phyloP scores from a whole-genome alignment of 2,888 invertebrate species.

The Iselma pallidipennis region DNA sequence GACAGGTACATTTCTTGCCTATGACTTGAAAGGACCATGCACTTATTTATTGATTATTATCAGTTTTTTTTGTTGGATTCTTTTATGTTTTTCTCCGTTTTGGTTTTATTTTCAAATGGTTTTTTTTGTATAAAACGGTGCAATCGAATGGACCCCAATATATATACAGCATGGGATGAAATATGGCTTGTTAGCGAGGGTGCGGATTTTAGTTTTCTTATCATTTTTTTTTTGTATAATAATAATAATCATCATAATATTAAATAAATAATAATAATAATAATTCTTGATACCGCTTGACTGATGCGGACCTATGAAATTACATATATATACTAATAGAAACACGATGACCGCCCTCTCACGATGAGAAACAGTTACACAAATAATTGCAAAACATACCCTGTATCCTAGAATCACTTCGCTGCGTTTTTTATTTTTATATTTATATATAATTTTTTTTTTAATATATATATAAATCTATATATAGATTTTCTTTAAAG shows the following conservation, averaged over 20 bases:
- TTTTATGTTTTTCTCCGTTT: not conserved
- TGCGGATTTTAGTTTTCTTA: conserved; percentile 10
- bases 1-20: conserved; percentile 49
- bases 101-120: conserved; percentile 3
- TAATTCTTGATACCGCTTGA: conserved; percentile 35
- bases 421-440: conserved; percentile 57
- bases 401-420: conserved; percentile 89
- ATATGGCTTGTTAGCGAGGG: conserved; percentile 39
- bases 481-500: conserved; percentile 21
- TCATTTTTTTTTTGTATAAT: not conserved
- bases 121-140: conserved; percentile 52
- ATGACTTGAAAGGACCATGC: conserved; percentile 49
- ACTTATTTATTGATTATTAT: too few species aligned
- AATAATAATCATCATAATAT: not conserved
- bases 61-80: conserved; percentile 10
- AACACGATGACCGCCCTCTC: conserved; percentile 49
- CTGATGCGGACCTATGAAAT: conserved; percentile 41
- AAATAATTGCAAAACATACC: conserved; percentile 92
- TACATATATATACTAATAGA: conserved; percentile 39
- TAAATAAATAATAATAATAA: not conserved
- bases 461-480: conserved; percentile 31
- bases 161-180: conserved; percentile 54
- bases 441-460: not conserved
- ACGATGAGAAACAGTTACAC: conserved; percentile 59
- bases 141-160: conserved; percentile 54